These are phyloP conservation scores for Cynocephalus volans DNA, from an alignment of 2,113 vertebrate species.

Conservation along the genomic window DNA sequence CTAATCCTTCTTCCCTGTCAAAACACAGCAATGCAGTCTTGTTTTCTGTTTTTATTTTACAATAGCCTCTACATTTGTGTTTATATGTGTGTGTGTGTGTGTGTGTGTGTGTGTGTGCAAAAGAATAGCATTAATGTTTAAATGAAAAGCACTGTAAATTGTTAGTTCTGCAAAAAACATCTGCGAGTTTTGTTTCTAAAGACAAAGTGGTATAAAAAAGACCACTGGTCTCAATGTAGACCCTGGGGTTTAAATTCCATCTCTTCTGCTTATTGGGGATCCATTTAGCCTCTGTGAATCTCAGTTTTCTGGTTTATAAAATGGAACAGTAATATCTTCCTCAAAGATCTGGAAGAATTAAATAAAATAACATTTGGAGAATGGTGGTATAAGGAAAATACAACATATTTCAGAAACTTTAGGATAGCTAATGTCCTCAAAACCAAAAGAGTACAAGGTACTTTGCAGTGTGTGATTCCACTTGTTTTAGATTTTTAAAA, in stretches of 20 bases:
- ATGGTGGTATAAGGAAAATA: not conserved
- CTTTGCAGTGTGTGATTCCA: not conserved
- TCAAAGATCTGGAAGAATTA: not conserved
- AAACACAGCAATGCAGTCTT: not conserved
- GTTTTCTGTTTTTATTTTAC: constrained; percentile 21
- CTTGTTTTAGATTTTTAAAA: not conserved
- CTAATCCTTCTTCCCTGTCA: not conserved
- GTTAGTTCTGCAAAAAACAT: not conserved
- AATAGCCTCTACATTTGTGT: not conserved
- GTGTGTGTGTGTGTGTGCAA: not conserved
- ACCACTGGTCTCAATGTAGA: not conserved
- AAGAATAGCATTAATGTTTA: not conserved
- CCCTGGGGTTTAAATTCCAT: not conserved
- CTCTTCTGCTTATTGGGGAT: not conserved
- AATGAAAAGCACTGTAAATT: not conserved
- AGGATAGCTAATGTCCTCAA: not conserved
- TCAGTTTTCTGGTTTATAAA: constrained; percentile 19
- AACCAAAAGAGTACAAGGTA: not conserved
- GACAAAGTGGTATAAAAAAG: not conserved
- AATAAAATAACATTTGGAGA: not conserved
- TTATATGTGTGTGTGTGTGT: not conserved
- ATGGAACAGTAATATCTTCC: not conserved
- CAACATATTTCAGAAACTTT: not conserved
- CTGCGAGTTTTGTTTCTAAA: not conserved
- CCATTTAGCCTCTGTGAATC: not conserved